Evolutionary conservation across 2,113 vertebrate species (phyloP), one percentile per base, ranked within the genome.

Genomic region (Thomomys bottae): DNA sequence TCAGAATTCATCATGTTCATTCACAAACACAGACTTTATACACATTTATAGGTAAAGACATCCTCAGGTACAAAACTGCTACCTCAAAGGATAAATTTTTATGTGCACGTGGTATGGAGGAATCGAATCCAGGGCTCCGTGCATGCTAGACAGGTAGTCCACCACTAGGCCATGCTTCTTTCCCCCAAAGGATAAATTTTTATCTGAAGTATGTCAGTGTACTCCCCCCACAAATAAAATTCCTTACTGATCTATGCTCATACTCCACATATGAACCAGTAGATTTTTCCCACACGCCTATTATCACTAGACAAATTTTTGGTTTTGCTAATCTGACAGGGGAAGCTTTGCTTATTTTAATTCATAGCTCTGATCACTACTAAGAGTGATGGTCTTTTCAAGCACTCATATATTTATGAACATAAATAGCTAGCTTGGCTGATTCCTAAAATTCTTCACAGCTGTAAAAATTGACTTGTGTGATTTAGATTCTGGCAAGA

Each of bases 1-100:
- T 79, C 59, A 82, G 23, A 95, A 87, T 71, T 75, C 83, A 89
- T 87, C 73, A 84, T 32, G 38, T 72, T 45, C 73, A 87, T 66
- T 82, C 24, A 59, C 32, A 34, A 86, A 87, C 36, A 71, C 20
- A 17, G 57, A 83, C 38, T 88, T 81, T 73, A 76, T 66, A 32
- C 0, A 54, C 28, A 28, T 70, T 70, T 40, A 36, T 32, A 89
- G 34, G 34, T 84, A 32, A 9, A 87, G 34, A 8, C 30, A 76
- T 84, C 72, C 49, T 81, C 92, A 26, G 72, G 49, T 32, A 1
- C 78, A 70, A 90, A 92, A 78, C 75, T 66, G 28, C 38, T 92
- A 59, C 40, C 40, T 23, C 75, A 59, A 76, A 70, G 30, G 54
- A 66, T n/a, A 80, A 59, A 63, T 49, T 76, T 95, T 84, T 94